Evolutionary conservation across 37 sponge, comb jelly and placozoan species (phyloP).

Genomic region (Halichondria panicea): DNA sequence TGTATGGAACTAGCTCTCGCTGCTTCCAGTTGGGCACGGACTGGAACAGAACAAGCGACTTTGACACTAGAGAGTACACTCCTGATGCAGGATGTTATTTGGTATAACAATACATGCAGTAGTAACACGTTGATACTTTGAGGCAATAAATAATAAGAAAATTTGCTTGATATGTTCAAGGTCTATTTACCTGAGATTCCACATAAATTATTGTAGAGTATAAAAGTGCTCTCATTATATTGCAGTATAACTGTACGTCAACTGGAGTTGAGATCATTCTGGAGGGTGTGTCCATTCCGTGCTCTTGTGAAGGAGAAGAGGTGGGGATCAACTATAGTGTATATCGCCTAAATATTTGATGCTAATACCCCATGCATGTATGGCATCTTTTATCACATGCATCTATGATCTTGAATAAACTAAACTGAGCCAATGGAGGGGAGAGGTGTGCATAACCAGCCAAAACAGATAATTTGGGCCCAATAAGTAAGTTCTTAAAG

Average conservation of each 20-base stretch:
- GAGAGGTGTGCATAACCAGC: no score
- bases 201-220: neutral
- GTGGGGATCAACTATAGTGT: no score
- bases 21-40: neutral
- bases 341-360: no score
- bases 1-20: neutral
- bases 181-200: neutral
- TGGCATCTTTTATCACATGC: no score
- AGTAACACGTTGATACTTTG: no score
- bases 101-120: no score
- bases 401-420: no score
- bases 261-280: neutral
- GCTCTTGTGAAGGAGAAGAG: constrained; percentile 1
- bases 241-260: neutral
- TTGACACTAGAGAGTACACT: neutral
- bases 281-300: neutral
- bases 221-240: neutral
- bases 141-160: neutral
- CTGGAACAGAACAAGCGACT: neutral
- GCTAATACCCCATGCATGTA: no score
- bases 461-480: no score
- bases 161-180: neutral
- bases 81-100: neutral
- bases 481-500: no score
- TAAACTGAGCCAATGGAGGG: no score